These are phyloP conservation scores for Pyrochroa serraticornis DNA, from an alignment of 2,888 invertebrate species.

Conservation along the genomic window DNA sequence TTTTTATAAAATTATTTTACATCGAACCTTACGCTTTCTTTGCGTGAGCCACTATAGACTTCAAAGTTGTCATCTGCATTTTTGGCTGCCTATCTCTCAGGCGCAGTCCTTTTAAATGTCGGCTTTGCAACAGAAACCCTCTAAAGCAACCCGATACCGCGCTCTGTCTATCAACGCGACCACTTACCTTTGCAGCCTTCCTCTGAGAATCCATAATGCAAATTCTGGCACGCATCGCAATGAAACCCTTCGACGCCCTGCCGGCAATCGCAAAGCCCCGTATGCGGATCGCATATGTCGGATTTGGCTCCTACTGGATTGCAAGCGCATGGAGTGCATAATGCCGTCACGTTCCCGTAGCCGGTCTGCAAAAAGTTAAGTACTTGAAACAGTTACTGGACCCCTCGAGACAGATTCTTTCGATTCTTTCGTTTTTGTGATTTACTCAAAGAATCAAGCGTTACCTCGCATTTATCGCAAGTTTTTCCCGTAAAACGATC, in stretches of 20 bases:
- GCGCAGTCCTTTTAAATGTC: no score
- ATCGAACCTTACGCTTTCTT: no score
- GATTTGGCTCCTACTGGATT: slow-evolving; percentile 70
- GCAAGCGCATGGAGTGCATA: slow-evolving; percentile 84
- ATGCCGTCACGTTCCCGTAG: slow-evolving; percentile 75
- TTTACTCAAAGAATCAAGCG: background rate
- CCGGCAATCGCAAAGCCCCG: slow-evolving; percentile 82
- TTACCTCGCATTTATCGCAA: slow-evolving; percentile 70
- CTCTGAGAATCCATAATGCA: slow-evolving; percentile 72
- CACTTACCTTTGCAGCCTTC: slow-evolving; percentile 74
- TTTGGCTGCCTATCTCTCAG: background rate
- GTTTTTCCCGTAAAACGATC: slow-evolving; percentile 73
- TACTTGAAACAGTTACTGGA: background rate
- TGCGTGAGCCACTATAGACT: no score
- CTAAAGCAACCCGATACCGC: background rate
- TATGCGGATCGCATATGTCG: slow-evolving; percentile 72
- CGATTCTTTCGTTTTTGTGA: no score
- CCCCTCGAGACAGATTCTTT: background rate
- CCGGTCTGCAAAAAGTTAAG: slow-evolving; percentile 59
- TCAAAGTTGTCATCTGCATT: background rate
- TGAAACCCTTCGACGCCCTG: slow-evolving; percentile 78
- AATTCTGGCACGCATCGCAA: slow-evolving; percentile 75
- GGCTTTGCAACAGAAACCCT: no score
- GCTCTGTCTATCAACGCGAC: background rate
- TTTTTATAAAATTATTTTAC: no score